Evolutionary conservation across 2,797 vertebrate species (phyloP).

Genomic region (Zalophus californianus): DNA sequence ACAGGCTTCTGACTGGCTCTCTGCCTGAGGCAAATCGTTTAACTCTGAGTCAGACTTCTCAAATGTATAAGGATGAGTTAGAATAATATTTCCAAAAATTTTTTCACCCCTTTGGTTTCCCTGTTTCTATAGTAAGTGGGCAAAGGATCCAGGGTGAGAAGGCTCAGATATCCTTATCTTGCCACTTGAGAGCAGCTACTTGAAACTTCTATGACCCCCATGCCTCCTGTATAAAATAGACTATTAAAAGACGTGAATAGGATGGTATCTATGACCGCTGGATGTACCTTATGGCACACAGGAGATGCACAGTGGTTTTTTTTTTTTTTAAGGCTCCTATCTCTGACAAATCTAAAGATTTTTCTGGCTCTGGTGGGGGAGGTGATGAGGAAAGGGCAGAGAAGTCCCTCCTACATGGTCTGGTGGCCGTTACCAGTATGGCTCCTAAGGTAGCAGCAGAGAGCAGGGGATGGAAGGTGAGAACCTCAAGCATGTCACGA

Average conservation of each 20-base stretch:
- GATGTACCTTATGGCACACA: background rate
- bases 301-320: background rate
- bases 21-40: background rate
- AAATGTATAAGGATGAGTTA: background rate
- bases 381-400: background rate
- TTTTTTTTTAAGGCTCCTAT: background rate
- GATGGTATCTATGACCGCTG: background rate
- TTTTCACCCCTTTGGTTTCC: background rate
- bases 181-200: background rate
- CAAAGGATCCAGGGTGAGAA: background rate
- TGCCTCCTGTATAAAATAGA: background rate
- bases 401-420: background rate
- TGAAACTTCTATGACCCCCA: background rate
- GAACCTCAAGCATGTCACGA: background rate
- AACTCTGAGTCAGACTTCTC: background rate
- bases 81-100: background rate
- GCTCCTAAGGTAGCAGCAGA: background rate
- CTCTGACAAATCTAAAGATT: background rate
- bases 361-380: background rate
- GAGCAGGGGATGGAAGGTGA: background rate
- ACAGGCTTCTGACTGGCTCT: background rate
- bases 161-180: background rate
- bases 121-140: background rate
- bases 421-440: background rate
- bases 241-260: background rate